Evolutionary conservation across 2,797 vertebrate genomes (phyloP), one percentile per base, ranked within the genome.

Genomic region (Danio jaintianensis): DNA sequence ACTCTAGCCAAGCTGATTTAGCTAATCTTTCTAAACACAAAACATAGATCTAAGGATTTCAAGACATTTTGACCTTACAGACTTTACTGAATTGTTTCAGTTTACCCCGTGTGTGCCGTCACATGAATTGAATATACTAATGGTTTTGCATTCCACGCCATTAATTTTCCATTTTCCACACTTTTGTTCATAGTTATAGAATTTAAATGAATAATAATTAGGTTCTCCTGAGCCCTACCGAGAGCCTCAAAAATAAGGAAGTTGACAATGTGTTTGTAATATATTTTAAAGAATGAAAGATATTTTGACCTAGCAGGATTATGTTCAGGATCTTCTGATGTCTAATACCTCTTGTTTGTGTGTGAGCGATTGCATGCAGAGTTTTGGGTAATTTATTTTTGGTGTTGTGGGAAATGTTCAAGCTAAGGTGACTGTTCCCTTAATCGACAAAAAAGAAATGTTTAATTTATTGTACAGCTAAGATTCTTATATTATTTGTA

Each of bases 391-490:
- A 36, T 67, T 47, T 71, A 53, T 78, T 82, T 63, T 10, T 68
- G 52, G 18, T 78, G 59, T 80, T 63, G 52, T 84, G 81, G 78
- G 78, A 38, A 20, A 52, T 43, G 56, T 53, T 43, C 76, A 78
- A 67, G 75, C 38, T 71, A 73, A 64, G 53, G 78, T 86, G 74
- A 82, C 81, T 76, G 68, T 75, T 75, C 43, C 72, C 56, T 78
- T 52, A 43, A 82, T 55, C 55, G 45, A 45, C 22, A 80, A 47
- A n/a, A 83, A 75, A 16, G 62, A 75, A 53, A 58, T 76, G 53
- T 83, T 89, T 84, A 90, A 87, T 91, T 91, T 89, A 88, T 89
- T 89, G 80, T 80, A 80, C 81, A 85, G 81, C 73, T 80, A 62
- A 77, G 68, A 82, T 80, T 81, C 78, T 85, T 84, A 83, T 81